Evolutionary conservation across 2,797 vertebrate genomes (phyloP).

Genomic region (Thripadectes ignobilis): DNA sequence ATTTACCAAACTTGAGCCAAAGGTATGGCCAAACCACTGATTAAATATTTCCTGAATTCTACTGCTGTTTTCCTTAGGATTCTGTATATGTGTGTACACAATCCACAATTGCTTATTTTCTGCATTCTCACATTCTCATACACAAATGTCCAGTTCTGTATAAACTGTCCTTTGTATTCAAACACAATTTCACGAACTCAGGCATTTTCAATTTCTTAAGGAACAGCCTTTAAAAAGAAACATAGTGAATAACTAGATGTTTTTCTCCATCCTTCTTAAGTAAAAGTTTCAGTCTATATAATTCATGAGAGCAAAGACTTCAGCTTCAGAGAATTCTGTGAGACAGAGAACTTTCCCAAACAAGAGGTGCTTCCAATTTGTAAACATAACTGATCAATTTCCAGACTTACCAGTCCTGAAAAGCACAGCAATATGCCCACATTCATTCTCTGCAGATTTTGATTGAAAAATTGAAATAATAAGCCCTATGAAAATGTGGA

Average conservation of each 20-base stretch:
- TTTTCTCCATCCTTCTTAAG: neutral
- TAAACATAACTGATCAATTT: neutral
- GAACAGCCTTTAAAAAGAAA: neutral
- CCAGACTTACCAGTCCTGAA: neutral
- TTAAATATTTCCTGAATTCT: constrained; percentile 26
- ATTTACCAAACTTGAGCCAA: constrained; percentile 33
- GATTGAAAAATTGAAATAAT: neutral
- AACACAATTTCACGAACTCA: neutral
- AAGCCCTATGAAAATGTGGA: neutral
- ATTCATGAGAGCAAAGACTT: neutral
- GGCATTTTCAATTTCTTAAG: neutral
- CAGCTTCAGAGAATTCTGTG: neutral
- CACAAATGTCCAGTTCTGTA: neutral
- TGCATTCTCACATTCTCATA: neutral
- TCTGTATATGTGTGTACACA: neutral
- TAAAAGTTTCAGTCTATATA: neutral
- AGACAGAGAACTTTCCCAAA: neutral
- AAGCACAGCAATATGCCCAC: neutral
- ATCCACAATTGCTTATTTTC: neutral
- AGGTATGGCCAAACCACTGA: neutral
- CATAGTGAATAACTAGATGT: neutral
- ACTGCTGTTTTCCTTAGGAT: neutral
- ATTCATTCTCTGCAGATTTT: neutral
- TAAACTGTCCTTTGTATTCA: neutral
- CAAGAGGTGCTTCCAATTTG: neutral